Base-by-base conservation (phyloP, 2,888 invertebrate species). In the Diabrotica balteata region DNA sequence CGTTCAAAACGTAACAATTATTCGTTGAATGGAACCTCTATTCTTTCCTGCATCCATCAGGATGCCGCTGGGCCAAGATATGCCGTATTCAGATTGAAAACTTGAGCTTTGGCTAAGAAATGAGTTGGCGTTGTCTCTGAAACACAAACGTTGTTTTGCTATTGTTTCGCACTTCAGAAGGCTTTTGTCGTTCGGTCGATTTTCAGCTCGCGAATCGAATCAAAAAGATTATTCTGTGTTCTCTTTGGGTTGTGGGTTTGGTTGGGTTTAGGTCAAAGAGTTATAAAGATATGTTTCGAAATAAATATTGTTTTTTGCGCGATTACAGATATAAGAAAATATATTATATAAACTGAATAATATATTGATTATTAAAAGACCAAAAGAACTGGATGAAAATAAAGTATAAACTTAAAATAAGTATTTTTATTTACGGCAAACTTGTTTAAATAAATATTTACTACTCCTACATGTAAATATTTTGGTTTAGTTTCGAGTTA, bases 121-220 rank as follows among this genome's bases (percentile, higher is more conserved):
- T 63, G 63, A 63, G 51, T 57, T 46, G 60, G 53, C 45, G 61
- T 61, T 45, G 55, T 63, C 43, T 50, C 9, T 50, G 57, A 44
- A 63, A 63, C 57, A 51, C 63, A 55, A 63, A 63, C 63, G 63
- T 54, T 57, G 57, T 63, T 63, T 63, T 44, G 50, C 63, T 57
- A 63, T 63, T 63, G 63, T 63, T 63, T 63, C 57, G 44, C 63
- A 63, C 63, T 63, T 63, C 63, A 63, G 63, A 57, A 47, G 44
- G 57, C 63, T 63, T 63, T 63, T 57, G 63, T 63, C 17, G n/a
- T 57, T 50, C 11, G 17, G 63, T 63, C 63, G 63, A 63, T 63
- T 63, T 43, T 45, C 50, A 32, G 46, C 22, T 44, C 11, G n/a
- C 44, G 47, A 53, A 61, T 61, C 53, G 51, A 62, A 62, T 62